Evolutionary conservation across 2,888 invertebrate species (phyloP).

Genomic region (Mesochorus sp.): DNA sequence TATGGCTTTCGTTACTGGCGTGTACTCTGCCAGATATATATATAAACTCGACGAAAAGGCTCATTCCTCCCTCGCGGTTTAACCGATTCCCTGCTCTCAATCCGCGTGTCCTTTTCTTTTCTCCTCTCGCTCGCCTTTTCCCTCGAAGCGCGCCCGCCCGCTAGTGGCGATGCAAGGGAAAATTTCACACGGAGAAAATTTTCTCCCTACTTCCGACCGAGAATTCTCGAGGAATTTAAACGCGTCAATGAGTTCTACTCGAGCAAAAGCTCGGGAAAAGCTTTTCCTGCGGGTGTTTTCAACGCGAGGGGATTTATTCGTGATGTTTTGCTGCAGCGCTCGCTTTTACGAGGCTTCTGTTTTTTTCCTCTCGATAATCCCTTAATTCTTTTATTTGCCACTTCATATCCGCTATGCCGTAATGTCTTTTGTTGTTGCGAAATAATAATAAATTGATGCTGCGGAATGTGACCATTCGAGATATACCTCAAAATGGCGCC

Average conservation of each 20-base stretch:
- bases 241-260: background rate
- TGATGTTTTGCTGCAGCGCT: background rate
- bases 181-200: no score
- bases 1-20: background rate
- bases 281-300: background rate
- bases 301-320: background rate
- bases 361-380: background rate
- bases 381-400: no score
- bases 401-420: no score
- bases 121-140: background rate
- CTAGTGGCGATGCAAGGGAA: no score
- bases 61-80: slow-evolving; percentile 7
- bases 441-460: no score
- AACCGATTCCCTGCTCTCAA: background rate
- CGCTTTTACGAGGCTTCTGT: background rate
- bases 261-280: background rate
- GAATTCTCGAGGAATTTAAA: background rate
- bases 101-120: background rate
- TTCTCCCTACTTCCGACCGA: background rate
- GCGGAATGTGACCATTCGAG: no score
- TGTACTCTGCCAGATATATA: background rate
- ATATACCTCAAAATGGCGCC: no score
- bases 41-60: background rate
- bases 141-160: no score
- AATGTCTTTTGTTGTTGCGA: no score